phyloP scores from a whole-genome alignment of 2,113 vertebrate genomes.

The Australoheros scitulus region DNA sequence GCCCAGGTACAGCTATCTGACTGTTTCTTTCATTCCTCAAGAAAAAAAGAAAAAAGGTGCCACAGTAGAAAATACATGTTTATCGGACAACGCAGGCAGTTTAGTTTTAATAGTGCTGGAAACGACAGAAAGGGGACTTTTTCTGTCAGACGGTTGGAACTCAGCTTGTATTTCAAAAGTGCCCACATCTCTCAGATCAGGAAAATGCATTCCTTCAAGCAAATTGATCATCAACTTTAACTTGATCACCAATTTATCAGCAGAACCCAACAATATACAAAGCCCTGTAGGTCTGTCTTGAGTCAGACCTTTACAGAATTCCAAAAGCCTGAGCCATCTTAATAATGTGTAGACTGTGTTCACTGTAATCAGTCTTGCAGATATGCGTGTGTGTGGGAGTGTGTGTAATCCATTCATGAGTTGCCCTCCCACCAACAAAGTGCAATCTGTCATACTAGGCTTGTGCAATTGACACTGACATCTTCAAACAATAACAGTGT shows the following conservation, averaged over 20 bases:
- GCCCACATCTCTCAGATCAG: conserved; percentile 8
- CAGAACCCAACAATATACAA: conserved; percentile 31
- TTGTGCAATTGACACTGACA: conserved; percentile 30
- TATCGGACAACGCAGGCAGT: background rate
- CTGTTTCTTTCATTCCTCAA: background rate
- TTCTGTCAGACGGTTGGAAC: background rate
- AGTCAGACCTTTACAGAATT: conserved; percentile 23
- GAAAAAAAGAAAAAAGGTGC: background rate
- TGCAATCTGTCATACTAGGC: conserved; percentile 34
- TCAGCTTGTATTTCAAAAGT: conserved; percentile 1
- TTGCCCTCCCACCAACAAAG: conserved; percentile 36
- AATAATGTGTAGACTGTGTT: conserved; percentile 12
- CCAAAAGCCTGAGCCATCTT: conserved; percentile 22
- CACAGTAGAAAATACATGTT: background rate
- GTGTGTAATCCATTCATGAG: conserved; percentile 15
- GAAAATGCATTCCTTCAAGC: conserved; percentile 46
- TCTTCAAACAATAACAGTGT: conserved; percentile 23
- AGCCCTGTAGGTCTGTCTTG: conserved; percentile 27
- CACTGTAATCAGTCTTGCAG: conserved; percentile 20
- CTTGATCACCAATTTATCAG: conserved; percentile 34
- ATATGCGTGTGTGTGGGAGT: background rate
- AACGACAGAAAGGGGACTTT: background rate
- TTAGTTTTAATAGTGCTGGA: background rate
- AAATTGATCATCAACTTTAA: conserved; percentile 57
- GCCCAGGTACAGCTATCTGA: conserved; percentile 85